phyloP scores from a whole-genome alignment of 2,888 invertebrate genomes.

The Idaea biselata region DNA sequence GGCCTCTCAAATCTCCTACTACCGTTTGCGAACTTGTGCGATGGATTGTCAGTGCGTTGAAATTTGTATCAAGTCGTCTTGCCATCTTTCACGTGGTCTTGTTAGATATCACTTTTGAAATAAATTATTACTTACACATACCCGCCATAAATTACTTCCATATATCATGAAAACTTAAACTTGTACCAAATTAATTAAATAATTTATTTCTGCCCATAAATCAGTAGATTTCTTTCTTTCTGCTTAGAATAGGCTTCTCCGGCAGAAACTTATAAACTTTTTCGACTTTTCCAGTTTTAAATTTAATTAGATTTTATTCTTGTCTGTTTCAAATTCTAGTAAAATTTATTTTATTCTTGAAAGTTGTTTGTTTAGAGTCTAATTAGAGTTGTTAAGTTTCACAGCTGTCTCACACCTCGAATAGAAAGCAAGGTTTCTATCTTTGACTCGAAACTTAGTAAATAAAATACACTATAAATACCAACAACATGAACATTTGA shows the following conservation, averaged over 20 bases:
- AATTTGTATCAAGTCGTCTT: too few relatives aligned
- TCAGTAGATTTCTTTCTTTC: background rate
- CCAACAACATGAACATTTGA: too few relatives aligned
- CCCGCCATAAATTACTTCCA: too few relatives aligned
- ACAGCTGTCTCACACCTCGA: slow-evolving; percentile 36
- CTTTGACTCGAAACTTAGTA: slow-evolving; percentile 38
- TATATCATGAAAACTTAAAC: too few relatives aligned
- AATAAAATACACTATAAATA: slow-evolving; percentile 9
- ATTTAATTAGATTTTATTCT: background rate
- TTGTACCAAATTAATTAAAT: too few relatives aligned
- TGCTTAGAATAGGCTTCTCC: background rate
- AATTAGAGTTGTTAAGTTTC: slow-evolving; percentile 57
- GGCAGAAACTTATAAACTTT: background rate
- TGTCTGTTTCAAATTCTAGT: slow-evolving; percentile 37
- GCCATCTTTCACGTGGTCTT: too few relatives aligned
- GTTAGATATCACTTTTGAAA: too few relatives aligned
- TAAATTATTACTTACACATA: too few relatives aligned
- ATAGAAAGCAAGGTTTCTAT: slow-evolving; percentile 41
- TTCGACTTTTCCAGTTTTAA: background rate
- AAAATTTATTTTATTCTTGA: slow-evolving; percentile 19
- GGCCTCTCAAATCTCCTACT: too few relatives aligned
- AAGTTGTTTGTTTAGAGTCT: slow-evolving; percentile 58
- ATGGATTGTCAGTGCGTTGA: too few relatives aligned
- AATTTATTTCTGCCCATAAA: background rate
- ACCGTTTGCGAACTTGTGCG: too few relatives aligned